Evolutionary conservation across 2,888 invertebrate genomes (phyloP).

Genomic region (Nebria brevicollis): DNA sequence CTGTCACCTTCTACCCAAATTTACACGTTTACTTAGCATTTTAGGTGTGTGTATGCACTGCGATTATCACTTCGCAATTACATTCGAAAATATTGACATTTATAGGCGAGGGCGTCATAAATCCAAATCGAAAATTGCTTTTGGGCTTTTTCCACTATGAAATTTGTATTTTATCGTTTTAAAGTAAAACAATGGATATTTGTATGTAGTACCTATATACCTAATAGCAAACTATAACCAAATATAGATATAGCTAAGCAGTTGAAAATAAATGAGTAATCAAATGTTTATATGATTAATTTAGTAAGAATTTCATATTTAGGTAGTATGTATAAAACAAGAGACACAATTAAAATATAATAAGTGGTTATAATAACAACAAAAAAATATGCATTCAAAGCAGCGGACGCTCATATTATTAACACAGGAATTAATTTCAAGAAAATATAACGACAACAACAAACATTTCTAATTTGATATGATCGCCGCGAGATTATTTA

Average conservation of each 20-base stretch:
- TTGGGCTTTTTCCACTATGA: not conserved
- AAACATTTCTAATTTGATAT: conserved; percentile 1
- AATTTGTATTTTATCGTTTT: not conserved
- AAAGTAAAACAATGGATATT: too few species aligned
- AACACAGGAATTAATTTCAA: not conserved
- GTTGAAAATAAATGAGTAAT: not conserved
- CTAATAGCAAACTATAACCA: too few species aligned
- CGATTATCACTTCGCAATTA: not conserved
- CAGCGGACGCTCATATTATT: not conserved
- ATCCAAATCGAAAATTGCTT: not conserved
- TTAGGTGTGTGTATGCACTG: conserved; percentile 10
- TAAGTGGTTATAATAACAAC: not conserved
- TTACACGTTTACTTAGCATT: conserved; percentile 33
- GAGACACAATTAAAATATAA: not conserved
- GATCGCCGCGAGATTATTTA: conserved; percentile 2
- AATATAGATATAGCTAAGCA: not conserved
- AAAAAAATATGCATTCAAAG: not conserved
- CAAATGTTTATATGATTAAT: not conserved
- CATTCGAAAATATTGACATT: not conserved
- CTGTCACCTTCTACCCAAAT: conserved; percentile 51
- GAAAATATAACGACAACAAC: not conserved
- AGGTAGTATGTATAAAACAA: not conserved
- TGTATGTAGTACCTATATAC: too few species aligned
- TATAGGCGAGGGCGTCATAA: not conserved
- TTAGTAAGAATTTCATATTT: not conserved